A percentile compares a stretch with the other conserved stretches of the same genome.
phyloP scores from a whole-genome alignment of 2,888 invertebrate genomes.

The Pteria penguin region DNA sequence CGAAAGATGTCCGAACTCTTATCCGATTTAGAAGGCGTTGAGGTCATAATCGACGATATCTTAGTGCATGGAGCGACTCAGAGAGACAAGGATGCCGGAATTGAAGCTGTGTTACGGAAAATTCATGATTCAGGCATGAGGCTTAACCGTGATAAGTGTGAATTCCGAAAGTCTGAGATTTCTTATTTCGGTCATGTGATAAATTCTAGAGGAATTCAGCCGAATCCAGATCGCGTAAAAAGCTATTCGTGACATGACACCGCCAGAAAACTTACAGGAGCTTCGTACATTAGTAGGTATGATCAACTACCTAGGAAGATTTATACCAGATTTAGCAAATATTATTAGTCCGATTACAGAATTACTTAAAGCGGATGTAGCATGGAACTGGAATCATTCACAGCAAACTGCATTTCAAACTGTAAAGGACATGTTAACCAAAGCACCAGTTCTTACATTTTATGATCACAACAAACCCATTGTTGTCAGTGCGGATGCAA shows the following conservation, averaged over 20 bases:
- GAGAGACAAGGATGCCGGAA: too few relatives aligned
- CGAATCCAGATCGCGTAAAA: constrained; percentile 1
- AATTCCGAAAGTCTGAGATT: background rate
- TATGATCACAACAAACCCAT: constrained; percentile 49
- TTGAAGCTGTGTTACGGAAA: too few relatives aligned
- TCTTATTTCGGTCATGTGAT: constrained; percentile 7
- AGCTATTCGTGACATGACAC: background rate
- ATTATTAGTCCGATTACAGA: constrained; percentile 15
- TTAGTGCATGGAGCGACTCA: too few relatives aligned
- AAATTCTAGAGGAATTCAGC: background rate
- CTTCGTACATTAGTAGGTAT: constrained; percentile 7
- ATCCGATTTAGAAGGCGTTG: too few relatives aligned
- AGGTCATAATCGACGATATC: too few relatives aligned
- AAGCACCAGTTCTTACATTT: constrained; percentile 41
- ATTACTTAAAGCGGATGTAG: background rate
- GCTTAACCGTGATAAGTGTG: constrained; percentile 11
- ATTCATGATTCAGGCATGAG: background rate
- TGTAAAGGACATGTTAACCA: constrained; percentile 25
- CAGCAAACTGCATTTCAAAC: too few relatives aligned
- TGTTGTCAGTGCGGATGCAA: too few relatives aligned
- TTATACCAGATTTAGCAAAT: background rate
- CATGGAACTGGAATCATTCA: background rate
- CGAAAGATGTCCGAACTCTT: too few relatives aligned
- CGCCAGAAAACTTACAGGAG: background rate
- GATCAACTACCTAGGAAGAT: constrained; percentile 20